Evolutionary conservation across 2,113 vertebrate genomes (phyloP), one percentile per base, ranked within the genome.

Genomic region (Aldabrachelys gigantea): DNA sequence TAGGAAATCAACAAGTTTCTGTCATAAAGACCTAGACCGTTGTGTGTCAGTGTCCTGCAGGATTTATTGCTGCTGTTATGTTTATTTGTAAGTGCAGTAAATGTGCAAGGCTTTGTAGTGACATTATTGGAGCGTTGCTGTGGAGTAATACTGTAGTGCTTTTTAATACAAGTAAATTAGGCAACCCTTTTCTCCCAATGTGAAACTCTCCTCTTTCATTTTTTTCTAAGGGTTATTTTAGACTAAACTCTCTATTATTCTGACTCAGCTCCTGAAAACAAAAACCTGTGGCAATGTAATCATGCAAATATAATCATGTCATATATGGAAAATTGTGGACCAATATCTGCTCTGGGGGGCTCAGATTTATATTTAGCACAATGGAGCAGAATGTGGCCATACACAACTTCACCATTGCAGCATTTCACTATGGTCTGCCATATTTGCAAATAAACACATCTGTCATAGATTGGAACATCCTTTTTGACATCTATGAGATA

Each of bases 21-120:
- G 76, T 10, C 65, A 3, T 25, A 83, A 57, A 53, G 9, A 84
- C 54, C 10, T 62, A 84, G 76, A 65, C 1, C 5, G 31, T 5
- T 53, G 21, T 27, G 57, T 41, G 44, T 57, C 31, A 54, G 35
- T 78, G 8, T 57, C 5, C 24, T 81, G 31, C 53, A 38, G 25
- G 27, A 49, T 35, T 53, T 76, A 47, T 65, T 65, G 5, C 24
- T 29, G 17, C 49, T n/a, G 4, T 38, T 72, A 75, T 41, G 35
- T 62, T 80, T 50, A 75, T 80, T 57, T 87, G 81, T 78, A 72
- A 11, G 35, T 65, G 19, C 44, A 41, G 1, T 49, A 72, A 89
- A 38, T 59, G n/a, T 54, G 35, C 3, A 3, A 56, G 29, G 4
- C n/a, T 87, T 44, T 89, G 8, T 22, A 0, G 0, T 41, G 5